Percentiles rank a stretch among this genome's conserved stretches.
phyloP scores from a whole-genome alignment of 2,113 vertebrate genomes.

The Cinclus cinclus region DNA sequence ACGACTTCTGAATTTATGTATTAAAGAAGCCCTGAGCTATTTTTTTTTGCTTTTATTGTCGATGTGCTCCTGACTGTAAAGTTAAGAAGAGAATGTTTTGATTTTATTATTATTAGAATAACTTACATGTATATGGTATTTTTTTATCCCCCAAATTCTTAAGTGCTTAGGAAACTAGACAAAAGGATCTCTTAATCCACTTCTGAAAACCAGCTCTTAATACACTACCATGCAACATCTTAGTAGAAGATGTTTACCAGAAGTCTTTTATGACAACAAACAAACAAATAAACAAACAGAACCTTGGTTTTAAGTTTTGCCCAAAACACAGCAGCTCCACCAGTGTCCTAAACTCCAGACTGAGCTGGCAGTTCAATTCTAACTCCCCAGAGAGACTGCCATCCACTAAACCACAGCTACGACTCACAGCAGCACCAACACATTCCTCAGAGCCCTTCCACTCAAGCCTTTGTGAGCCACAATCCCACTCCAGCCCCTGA shows the following conservation, averaged over 20 bases:
- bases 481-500: neutral
- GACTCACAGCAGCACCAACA: neutral
- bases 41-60: neutral
- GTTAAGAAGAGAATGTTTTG: neutral
- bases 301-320: slow-evolving; percentile 14
- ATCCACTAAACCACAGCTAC: neutral
- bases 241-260: neutral
- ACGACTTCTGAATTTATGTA: neutral
- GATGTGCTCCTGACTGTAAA: neutral
- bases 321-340: neutral
- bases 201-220: neutral
- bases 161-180: neutral
- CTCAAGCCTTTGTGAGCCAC: neutral
- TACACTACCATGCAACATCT: neutral
- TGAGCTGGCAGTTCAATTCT: neutral
- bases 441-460: neutral
- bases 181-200: neutral
- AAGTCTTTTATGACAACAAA: neutral
- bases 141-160: neutral
- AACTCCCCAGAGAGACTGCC: neutral
- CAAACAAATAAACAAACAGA: neutral
- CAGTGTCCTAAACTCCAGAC: neutral
- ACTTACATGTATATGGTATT: neutral
- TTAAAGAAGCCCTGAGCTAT: neutral
- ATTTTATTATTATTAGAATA: neutral